Evolutionary conservation across 2,888 invertebrate genomes (phyloP), one percentile per base, ranked within the genome.

Genomic region (Clanis bilineata): DNA sequence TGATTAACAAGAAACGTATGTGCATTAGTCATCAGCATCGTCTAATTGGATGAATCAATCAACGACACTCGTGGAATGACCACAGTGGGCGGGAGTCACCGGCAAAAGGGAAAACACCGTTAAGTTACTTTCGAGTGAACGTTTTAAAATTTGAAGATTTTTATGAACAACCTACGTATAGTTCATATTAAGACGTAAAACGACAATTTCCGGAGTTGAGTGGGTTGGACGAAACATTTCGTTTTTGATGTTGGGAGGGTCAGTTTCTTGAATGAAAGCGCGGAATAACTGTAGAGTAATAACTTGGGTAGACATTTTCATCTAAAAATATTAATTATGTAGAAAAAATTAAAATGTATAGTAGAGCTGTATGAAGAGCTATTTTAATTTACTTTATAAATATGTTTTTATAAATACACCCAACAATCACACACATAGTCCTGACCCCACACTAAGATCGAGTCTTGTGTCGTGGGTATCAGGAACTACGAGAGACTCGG

Each of bases 71-170:
- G 25, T 25, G 6, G 15, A 28, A 5, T 47, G 44, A 45, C 21
- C 12, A 12, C n/a, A 10, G 47, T 25, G 25, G 47, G 47, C 25
- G 47, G 7, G 1, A 21, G 44, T 44, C 25, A 25, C 47, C 25
- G 15, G 47, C 25, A 25, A 47, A 47, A 47, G 25, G 47, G 47
- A 15, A 45, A 47, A 23, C 44, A 44, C 47, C 47, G 47, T 47
- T 47, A 47, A 6, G 5, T 23, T n/a, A 3, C 25, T 47, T 47
- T 47, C 15, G 22, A 47, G 25, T 25, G 2, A 47, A 7, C 47
- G 25, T 15, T 25, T 47, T 47, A 15, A 47, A 45, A 47, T 25
- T 28, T 47, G 25, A 47, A 47, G 25, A 28, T 6, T 25, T 45
- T 47, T 47, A 47, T 25, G 47, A 47, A n/a, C 47, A 25, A 3